A percentile compares a stretch with the other conserved stretches of the same genome.
Evolutionary conservation across 2,888 invertebrate species (phyloP).

Genomic region (Drosophila cracens): DNA sequence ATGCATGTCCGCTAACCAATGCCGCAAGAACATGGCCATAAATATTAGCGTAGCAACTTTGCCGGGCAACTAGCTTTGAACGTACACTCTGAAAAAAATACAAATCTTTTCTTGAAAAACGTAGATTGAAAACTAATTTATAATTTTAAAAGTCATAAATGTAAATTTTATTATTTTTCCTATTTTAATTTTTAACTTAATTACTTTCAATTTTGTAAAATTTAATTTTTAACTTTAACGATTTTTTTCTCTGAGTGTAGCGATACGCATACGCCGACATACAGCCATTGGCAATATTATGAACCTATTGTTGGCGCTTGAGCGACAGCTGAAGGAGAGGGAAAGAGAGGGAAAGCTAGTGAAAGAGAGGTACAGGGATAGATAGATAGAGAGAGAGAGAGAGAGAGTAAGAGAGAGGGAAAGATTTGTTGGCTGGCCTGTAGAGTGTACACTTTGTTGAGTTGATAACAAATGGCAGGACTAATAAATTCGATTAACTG

Average conservation of each 20-base stretch:
- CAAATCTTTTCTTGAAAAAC: not conserved
- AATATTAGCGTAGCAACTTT: conserved; percentile 59
- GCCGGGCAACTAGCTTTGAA: conserved; percentile 6
- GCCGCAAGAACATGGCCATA: conserved; percentile 54
- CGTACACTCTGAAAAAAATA: conserved; percentile 1
- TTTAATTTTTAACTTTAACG: not conserved
- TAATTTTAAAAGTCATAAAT: not conserved
- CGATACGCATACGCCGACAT: conserved; percentile 13
- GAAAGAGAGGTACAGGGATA: not conserved
- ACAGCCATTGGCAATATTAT: conserved; percentile 47
- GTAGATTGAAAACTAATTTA: too few relatives aligned
- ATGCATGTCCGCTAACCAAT: conserved; percentile 43
- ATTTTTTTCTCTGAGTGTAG: not conserved
- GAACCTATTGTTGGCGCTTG: conserved; percentile 52
- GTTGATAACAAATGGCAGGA: conserved; percentile 61
- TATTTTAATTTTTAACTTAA: not conserved
- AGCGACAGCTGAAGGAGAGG: conserved; percentile 10
- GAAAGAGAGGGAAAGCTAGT: not conserved
- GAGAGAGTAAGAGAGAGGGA: too few relatives aligned
- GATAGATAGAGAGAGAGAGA: not conserved
- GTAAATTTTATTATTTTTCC: not conserved
- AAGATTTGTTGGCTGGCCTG: conserved; percentile 13
- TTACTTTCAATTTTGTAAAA: not conserved
- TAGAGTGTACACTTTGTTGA: conserved; percentile 49
- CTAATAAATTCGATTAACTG: conserved; percentile 79